Base-by-base conservation (phyloP, 2,113 vertebrate genomes). In the Sphyrna mokarran region DNA sequence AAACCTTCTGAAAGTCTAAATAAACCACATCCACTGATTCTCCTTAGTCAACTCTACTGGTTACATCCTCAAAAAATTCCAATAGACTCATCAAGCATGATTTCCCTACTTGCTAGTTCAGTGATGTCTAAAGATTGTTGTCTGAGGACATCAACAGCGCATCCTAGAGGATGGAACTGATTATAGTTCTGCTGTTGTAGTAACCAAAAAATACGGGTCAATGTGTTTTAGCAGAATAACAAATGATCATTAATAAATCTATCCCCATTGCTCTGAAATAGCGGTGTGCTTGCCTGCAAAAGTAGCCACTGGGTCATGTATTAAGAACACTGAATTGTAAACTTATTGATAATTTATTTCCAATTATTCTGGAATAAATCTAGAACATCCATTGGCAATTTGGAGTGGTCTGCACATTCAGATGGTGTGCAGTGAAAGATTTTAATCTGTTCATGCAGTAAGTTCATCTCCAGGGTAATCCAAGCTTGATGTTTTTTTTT, bases 341-440 rank as follows among this genome's bases (percentile, higher is more conserved):
- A 69, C 66, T 69, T 20, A 22, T 40, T 94, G 63, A 94, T 69
- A 94, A 89, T 94, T 37, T 40, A 94, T 94, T 69, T 43, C 18
- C 91, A 66, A 69, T 94, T 94, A 94, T 90, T 90, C 2, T 94
- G 91, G 63, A 94, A 94, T 69, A 69, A 18, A 18, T 23, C 9
- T 23, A 94, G 90, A 94, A 23, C 68, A 9, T 94, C 66, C 91
- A 70, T 69, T 94, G 91, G 66, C 37, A 68, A 94, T 69, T 40
- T 94, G 18, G 66, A 69, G 22, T 43, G 43, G 63, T 26, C 37
- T 26, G 66, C 22, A 43, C 90, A 94, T 94, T 94, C 20, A 43
- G 63, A 94, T 94, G 66, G 69, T 94, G 63, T 94, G 91, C 66
- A 94, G 66, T 94, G 66, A 94, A 94, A 43, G 37, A 94, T 70